A percentile compares a stretch with the other conserved stretches of the same genome.
Conservation (phyloP, 1,140 invertebrate genomes). For the Thrips palmi region DNA sequence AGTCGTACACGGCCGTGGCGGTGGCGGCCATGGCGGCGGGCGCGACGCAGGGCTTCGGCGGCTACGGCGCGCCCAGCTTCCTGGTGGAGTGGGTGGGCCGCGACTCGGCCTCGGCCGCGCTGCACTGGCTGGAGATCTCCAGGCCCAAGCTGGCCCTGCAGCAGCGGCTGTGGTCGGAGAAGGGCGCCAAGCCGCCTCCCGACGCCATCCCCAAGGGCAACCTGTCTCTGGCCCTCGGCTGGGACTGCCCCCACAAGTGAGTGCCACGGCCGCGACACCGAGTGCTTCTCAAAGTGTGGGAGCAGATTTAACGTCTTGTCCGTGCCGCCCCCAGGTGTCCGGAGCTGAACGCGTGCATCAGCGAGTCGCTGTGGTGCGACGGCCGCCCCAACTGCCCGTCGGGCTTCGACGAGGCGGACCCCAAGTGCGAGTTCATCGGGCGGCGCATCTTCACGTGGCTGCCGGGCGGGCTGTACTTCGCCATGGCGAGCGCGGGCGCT, state of each 20-base stretch:
- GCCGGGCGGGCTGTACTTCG: conserved; percentile 28
- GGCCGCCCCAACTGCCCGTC: conserved; percentile 67
- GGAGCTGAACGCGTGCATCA: conserved; percentile 76
- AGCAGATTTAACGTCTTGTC: conserved; percentile 5
- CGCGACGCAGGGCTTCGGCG: conserved; percentile 6
- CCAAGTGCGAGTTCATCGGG: conserved; percentile 45
- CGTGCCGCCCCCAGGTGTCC: conserved; percentile 55
- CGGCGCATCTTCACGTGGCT: conserved; percentile 25
- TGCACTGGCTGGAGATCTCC: conserved; percentile 61
- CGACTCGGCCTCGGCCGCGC: conserved; percentile 46
- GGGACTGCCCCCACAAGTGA: conserved; percentile 50
- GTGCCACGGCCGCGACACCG: conserved; percentile 11
- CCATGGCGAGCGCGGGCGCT: conserved; percentile 31
- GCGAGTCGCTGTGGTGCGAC: conserved; percentile 69
- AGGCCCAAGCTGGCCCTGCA: no score
- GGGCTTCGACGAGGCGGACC: conserved; percentile 59
- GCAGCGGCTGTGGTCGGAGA: no score
- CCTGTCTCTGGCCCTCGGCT: conserved; percentile 28
- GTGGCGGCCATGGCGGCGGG: not conserved
- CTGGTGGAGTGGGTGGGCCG: conserved; percentile 50
- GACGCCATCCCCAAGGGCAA: conserved; percentile 34
- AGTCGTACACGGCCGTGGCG: not conserved
- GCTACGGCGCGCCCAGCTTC: conserved; percentile 38
- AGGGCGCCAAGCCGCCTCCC: conserved; percentile 35
- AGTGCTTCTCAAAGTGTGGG: conserved; percentile 4